Evolutionary conservation across 2,888 invertebrate species (phyloP).

Genomic region (Limnephilus rhombicus): DNA sequence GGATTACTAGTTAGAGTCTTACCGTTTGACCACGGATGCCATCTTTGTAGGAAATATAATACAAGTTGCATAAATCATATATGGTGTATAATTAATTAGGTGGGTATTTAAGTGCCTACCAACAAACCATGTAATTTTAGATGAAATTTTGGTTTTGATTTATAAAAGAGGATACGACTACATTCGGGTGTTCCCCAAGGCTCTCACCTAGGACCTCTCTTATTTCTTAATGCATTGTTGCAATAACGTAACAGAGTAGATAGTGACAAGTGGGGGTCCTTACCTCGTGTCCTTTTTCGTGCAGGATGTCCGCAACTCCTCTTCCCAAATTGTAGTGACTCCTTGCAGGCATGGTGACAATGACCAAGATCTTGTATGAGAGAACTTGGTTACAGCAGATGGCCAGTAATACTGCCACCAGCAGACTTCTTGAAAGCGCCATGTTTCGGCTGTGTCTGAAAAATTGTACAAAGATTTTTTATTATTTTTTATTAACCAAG

Average conservation of each 20-base stretch:
- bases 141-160: neutral
- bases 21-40: no score
- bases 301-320: slow-evolving; percentile 64
- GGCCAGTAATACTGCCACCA: slow-evolving; percentile 13
- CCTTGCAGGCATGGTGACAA: slow-evolving; percentile 60
- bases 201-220: neutral
- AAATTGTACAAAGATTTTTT: neutral
- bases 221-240: neutral
- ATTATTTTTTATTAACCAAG: no score
- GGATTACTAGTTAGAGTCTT: no score
- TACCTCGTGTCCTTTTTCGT: slow-evolving; percentile 66
- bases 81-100: no score
- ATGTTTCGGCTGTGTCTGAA: neutral
- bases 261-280: neutral
- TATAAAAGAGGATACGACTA: neutral
- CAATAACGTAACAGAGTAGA: neutral
- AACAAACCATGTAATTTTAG: no score
- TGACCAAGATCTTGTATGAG: slow-evolving; percentile 64
- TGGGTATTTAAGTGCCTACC: no score
- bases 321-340: slow-evolving; percentile 64
- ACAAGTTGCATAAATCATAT: no score
- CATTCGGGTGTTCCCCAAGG: neutral
- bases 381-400: neutral
- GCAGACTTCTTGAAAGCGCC: neutral
- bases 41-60: no score